Evolutionary conservation across 2,113 vertebrate genomes (phyloP), one percentile per base, ranked within the genome.

Genomic region (Melanerpes aurifrons): DNA sequence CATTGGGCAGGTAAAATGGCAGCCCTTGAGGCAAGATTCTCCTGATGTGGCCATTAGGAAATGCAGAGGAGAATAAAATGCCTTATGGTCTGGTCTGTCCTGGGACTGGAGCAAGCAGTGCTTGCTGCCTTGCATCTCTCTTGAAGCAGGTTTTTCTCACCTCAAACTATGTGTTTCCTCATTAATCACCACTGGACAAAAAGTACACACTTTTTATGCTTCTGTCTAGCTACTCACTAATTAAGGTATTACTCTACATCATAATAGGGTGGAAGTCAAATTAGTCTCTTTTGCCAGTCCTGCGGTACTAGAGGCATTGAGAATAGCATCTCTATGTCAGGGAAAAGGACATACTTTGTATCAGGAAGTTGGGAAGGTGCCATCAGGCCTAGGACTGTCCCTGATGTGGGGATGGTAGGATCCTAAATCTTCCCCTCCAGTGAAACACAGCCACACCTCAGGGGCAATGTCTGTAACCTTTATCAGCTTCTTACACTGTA

Each of bases 401-500:
- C 15, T 57, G 47, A 15, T 9, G 8, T 3, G 4, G 40, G 21
- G 56, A 35, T 26, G 10, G 2, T 26, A 57, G 48, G 18, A 50
- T 73, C 7, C 20, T 8, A 15, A 32, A 2, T 4, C 5, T 2
- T 61, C 12, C 11, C 24, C 9, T 68, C 54, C 0, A 0, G 14
- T 50, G 25, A 67, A 73, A 67, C 35, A 26, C 47, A 48, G 19
- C 9, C 8, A 18, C 32, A 37, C 19, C 54, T 87, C 8, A 11
- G 19, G 7, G 8, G 7, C 2, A 12, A 6, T 50, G 4, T 40
- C 17, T 72, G 48, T 75, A 35, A 72, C 26, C 20, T 37, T 58
- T 3, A 54, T 13, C 18, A 76, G 43, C 31, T 70, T 53, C 35
- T 71, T 35, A 53, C 14, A 10, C 18, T 21, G 17, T 57, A 12